phyloP scores from a whole-genome alignment of 2,888 invertebrate species.

The Himalopsyche anomala region DNA sequence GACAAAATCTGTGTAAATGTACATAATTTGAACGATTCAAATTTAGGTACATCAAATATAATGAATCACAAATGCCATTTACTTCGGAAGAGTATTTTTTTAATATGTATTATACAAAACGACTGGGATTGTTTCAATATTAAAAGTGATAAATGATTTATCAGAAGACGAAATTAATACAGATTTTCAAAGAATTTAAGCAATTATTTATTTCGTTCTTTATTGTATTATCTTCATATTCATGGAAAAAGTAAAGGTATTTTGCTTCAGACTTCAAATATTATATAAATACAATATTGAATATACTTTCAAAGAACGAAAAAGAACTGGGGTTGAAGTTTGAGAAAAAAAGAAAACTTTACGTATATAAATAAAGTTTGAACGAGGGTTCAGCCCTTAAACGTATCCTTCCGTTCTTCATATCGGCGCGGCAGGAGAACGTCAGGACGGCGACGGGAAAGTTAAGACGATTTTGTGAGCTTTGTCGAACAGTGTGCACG shows the following conservation, averaged over 20 bases:
- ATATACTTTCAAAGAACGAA: neutral
- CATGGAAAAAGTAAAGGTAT: neutral
- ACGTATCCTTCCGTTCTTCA: constrained; percentile 31
- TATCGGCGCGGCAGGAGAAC: neutral
- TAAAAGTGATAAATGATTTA: too few relatives aligned
- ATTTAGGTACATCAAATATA: too few relatives aligned
- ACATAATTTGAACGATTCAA: too few relatives aligned
- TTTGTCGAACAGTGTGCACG: neutral
- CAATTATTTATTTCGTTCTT: too few relatives aligned
- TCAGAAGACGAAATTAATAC: too few relatives aligned
- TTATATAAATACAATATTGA: constrained; percentile 11
- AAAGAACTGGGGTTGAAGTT: constrained; percentile 8
- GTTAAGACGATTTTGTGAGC: constrained; percentile 3
- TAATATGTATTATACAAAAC: too few relatives aligned
- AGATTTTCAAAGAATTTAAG: too few relatives aligned
- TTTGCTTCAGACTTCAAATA: neutral
- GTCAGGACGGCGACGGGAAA: neutral
- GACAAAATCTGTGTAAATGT: too few relatives aligned
- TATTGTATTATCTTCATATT: too few relatives aligned
- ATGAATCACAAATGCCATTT: too few relatives aligned
- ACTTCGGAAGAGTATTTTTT: too few relatives aligned
- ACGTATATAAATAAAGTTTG: constrained; percentile 13
- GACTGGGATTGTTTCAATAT: too few relatives aligned
- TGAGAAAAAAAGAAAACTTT: constrained; percentile 1
- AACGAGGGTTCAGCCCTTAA: neutral